Evolutionary conservation across 2,888 invertebrate species (phyloP), one percentile per base, ranked within the genome.

Genomic region (Drosophila heteroneura): DNA sequence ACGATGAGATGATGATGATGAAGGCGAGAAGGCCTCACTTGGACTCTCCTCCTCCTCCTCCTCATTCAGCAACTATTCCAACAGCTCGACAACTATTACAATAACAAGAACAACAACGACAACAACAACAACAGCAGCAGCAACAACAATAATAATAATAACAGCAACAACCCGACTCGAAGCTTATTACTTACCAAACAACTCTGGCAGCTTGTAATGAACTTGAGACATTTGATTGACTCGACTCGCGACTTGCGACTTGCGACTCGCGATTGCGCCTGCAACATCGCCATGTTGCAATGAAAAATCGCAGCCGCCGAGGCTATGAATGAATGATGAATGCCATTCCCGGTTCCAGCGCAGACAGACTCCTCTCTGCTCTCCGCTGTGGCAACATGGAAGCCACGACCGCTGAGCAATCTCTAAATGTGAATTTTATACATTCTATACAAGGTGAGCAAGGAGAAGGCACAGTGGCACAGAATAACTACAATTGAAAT

Each of bases 301-400:
- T 79, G 74, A 83, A 83, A 84, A 86, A 84, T 80, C 74, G 62
- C 77, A 56, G 74, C 68, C 68, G 30, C 70, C 59, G 63, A 70
- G 74, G 81, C 86, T 83, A 81, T 86, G 89, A 85, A 89, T 88
- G 87, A 88, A 88, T 89, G 89, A 89, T 89, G 89, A 81, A 86
- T 88, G 73, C 78, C 82, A 73, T 70, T 72, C 57, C 69, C 47
- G 60, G 69, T 65, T 41, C 64, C 74, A 63, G 22, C 7, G 41
- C 39, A 57, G 39, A 51, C 70, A 39, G 57, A 56, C 64, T 64
- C 41, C 14, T 19, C 37, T 56, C 39, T 28, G 26, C 26, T 26
- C 41, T 57, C 22, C 28, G 47, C 16, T 47, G 19, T 44, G 65
- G 71, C 68, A 81, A 70, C 76, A 76, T 81, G 76, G 78, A 76